phyloP scores from a whole-genome alignment of 2,888 invertebrate genomes.

The Temnothorax ravouxi region DNA sequence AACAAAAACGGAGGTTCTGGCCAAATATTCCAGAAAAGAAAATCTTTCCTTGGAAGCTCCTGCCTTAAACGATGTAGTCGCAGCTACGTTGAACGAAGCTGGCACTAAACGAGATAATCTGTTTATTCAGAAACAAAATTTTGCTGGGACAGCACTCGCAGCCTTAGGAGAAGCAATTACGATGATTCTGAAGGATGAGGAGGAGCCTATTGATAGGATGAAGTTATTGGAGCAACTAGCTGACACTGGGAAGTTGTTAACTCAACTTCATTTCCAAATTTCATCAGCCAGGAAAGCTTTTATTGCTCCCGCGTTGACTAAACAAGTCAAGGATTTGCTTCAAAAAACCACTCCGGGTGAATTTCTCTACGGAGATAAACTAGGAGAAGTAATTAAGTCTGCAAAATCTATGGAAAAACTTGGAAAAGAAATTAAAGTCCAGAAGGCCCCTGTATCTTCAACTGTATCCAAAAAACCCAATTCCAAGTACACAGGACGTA shows the following conservation, averaged over 20 bases:
- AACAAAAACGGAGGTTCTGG: constrained; percentile 42
- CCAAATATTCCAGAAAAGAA: constrained; percentile 60
- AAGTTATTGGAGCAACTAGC: not conserved
- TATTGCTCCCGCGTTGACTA: constrained; percentile 12
- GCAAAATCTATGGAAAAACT: constrained; percentile 31
- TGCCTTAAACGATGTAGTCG: constrained; percentile 53
- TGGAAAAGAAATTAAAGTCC: constrained; percentile 19
- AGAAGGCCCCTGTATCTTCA: not conserved
- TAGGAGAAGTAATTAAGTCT: not conserved
- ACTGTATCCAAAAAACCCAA: not conserved
- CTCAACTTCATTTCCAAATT: not conserved
- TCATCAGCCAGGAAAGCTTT: constrained; percentile 10
- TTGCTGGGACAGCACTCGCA: constrained; percentile 60
- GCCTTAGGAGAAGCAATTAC: constrained; percentile 60
- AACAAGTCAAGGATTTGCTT: not conserved
- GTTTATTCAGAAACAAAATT: constrained; percentile 57
- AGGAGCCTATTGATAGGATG: constrained; percentile 19
- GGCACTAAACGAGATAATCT: constrained; percentile 54
- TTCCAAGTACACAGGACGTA: not conserved
- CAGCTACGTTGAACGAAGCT: constrained; percentile 46
- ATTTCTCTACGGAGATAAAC: constrained; percentile 7
- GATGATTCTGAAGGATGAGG: constrained; percentile 39
- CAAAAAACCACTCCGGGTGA: not conserved
- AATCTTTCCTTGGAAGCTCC: constrained; percentile 59
- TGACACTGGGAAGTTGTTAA: constrained; percentile 5